phyloP scores from a whole-genome alignment of 2,888 invertebrate species.

The Slavum lentiscoides region DNA sequence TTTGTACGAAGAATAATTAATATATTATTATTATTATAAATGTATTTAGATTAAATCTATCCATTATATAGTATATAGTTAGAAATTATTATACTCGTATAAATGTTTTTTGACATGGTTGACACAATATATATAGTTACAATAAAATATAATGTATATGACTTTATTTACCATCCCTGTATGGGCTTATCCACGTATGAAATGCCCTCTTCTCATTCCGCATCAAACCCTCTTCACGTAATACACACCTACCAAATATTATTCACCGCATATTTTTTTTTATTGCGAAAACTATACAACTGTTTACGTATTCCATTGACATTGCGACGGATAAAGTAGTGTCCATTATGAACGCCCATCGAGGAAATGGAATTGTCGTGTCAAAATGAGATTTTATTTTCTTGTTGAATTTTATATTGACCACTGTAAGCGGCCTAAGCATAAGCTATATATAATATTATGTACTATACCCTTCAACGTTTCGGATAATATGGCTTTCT shows the following conservation, averaged over 20 bases:
- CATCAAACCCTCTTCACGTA: not conserved
- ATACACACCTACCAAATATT: not conserved
- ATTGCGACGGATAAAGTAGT: conserved; percentile 35
- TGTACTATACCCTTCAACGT: not conserved
- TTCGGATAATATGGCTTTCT: not conserved
- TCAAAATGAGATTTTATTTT: conserved; percentile 48
- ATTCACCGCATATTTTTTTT: conserved; percentile 27
- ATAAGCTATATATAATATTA: conserved; percentile 1
- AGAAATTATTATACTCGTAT: too few relatives aligned
- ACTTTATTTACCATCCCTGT: too few relatives aligned
- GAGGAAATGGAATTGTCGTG: conserved; percentile 51
- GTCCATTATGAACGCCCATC: conserved; percentile 44
- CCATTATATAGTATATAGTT: too few relatives aligned
- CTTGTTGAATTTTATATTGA: conserved; percentile 39
- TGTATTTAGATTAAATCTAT: too few relatives aligned
- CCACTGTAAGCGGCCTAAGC: conserved; percentile 32
- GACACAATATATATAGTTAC: too few relatives aligned
- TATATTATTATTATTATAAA: too few relatives aligned
- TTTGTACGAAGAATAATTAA: too few relatives aligned
- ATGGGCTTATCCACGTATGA: not conserved
- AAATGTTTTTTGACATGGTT: too few relatives aligned
- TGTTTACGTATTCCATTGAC: conserved; percentile 43
- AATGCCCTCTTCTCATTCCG: not conserved
- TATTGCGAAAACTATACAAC: conserved; percentile 18
- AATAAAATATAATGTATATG: too few relatives aligned